These are phyloP conservation scores for Mnemiopsis leidyi DNA, from an alignment of 37 sponge, comb jelly and placozoan species.

Conservation along the genomic window DNA sequence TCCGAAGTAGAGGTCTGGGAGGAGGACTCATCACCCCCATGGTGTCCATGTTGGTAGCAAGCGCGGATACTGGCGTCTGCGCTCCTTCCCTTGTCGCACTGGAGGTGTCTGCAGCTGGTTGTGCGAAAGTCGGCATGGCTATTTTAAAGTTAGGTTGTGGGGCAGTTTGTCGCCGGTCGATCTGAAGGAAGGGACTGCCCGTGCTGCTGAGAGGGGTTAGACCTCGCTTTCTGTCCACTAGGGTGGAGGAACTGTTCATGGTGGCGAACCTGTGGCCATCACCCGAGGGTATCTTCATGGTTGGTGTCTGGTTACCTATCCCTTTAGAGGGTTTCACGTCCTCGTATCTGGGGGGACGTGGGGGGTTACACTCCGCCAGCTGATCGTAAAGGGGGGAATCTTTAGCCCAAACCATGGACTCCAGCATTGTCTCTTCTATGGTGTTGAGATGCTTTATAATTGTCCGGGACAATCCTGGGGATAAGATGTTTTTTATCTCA, in stretches of 20 bases:
- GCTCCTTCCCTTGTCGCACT: background rate
- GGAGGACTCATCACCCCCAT: slow-evolving; percentile 65
- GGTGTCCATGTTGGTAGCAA: slow-evolving; percentile 17
- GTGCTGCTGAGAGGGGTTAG: slow-evolving; percentile 2
- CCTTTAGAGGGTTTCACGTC: slow-evolving; percentile 38
- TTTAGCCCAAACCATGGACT: slow-evolving; percentile 63
- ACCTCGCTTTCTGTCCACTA: slow-evolving; percentile 22
- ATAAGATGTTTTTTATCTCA: no score
- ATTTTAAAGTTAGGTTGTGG: background rate
- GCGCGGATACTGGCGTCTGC: slow-evolving; percentile 57
- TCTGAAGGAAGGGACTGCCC: slow-evolving; percentile 48
- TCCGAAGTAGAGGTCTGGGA: slow-evolving; percentile 4
- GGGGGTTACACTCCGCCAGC: slow-evolving; percentile 44
- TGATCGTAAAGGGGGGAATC: slow-evolving; percentile 64
- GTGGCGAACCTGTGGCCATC: background rate
- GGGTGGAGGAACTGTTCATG: background rate
- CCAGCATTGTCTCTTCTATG: slow-evolving; percentile 62
- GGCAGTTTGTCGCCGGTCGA: slow-evolving; percentile 29
- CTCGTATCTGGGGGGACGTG: slow-evolving; percentile 47
- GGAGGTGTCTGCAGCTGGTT: background rate
- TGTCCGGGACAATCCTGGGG: slow-evolving; percentile 41
- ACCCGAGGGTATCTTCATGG: background rate
- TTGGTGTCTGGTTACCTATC: slow-evolving; percentile 11
- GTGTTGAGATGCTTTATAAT: slow-evolving; percentile 63
- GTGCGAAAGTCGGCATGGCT: background rate